Base-by-base conservation (phyloP, 2,113 vertebrate species). In the Rafetus swinhoei region DNA sequence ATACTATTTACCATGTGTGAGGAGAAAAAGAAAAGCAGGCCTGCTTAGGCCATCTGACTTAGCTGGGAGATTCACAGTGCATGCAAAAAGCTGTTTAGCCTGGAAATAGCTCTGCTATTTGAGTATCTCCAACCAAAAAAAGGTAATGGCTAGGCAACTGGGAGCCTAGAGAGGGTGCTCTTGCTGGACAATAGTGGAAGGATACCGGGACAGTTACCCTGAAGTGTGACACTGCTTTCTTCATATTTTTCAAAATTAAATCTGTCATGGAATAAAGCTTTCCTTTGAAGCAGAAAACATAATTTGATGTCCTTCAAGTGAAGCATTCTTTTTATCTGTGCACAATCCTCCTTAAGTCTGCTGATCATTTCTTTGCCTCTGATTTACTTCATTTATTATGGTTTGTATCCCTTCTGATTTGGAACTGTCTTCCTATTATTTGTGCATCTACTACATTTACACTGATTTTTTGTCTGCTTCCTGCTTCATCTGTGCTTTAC, bases 261-360 rank as follows among this genome's bases (percentile, higher is more conserved):
- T 6, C 39, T 92, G 32, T 15, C 86, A 27, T n/a, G 83, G 72
- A 85, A 85, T 90, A 21, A 21, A 91, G 14, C 6, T 89, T 88
- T 83, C 65, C 85, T 93, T 92, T 95, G 56, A 50, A 84, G 4
- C 84, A 80, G 35, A 84, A 94, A 83, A 59, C 29, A 74, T 72
- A 86, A 81, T 83, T 86, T 65, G 16, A 53, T 81, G n/a, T 65
- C 24, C 27, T 95, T 13, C 10, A 39, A 89, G 52, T 59, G 60
- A 62, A 12, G 90, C 13, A 27, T 72, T 3, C 65, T 84, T 65
- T 77, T 27, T 22, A 29, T 90, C 95, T 95, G 81, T 5, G 3
- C 86, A 85, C n/a, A 89, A 65, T 22, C 5, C 1, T 24, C 3
- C 90, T 77, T 55, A 77, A 84, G 45, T 45, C 53, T 50, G 24